Conservation (phyloP, 2,797 vertebrate genomes). For the Tragelaphus eurycerus region DNA sequence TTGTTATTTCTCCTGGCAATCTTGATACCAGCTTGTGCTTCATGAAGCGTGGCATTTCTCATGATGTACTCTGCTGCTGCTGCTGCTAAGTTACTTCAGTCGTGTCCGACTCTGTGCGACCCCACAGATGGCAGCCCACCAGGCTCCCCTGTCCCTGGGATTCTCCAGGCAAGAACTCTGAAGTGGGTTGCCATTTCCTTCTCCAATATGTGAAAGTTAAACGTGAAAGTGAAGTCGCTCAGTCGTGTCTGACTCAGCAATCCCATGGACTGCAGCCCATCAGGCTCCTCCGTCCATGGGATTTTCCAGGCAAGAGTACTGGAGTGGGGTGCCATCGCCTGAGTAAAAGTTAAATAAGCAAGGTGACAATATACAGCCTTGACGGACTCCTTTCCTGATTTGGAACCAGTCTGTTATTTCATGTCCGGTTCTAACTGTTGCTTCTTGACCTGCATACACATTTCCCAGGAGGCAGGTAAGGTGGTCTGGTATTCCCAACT, state of each 20-base stretch:
- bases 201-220: no score
- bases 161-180: no score
- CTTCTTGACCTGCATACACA: neutral
- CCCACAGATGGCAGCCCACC: no score
- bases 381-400: neutral
- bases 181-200: no score
- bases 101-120: no score
- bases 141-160: no score
- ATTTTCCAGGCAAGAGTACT: no score
- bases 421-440: neutral
- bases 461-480: neutral
- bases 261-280: no score
- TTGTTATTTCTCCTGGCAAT: neutral
- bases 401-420: neutral
- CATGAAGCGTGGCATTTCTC: rapidly evolving
- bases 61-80: neutral
- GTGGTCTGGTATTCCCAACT: neutral
- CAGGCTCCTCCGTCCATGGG: no score
- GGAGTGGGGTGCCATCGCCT: neutral
- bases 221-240: no score
- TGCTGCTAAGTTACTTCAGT: no score
- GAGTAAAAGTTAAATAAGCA: neutral
- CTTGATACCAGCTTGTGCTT: neutral
- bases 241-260: no score
- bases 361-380: neutral